Conservation (phyloP, 2,113 vertebrate genomes). For the Crypturellus undulatus region DNA sequence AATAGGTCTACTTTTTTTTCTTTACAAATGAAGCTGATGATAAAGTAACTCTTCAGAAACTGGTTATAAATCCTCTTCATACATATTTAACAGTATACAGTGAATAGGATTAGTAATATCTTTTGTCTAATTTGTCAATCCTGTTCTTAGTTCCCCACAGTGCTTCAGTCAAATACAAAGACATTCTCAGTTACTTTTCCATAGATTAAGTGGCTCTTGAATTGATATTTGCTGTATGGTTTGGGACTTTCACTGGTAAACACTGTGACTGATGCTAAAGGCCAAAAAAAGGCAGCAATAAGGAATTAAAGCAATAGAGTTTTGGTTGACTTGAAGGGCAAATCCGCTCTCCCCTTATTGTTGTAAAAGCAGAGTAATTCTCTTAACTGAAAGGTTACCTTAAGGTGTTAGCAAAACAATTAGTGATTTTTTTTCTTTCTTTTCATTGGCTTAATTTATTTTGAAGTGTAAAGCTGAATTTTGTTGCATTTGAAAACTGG, state of each 20-base stretch:
- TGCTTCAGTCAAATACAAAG: constrained; percentile 69
- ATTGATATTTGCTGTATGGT: constrained; percentile 71
- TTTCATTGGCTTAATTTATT: constrained; percentile 7
- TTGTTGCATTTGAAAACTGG: neutral
- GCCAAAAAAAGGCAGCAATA: constrained; percentile 61
- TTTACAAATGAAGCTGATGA: constrained; percentile 62
- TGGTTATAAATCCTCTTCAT: constrained; percentile 69
- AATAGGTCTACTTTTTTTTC: constrained; percentile 9
- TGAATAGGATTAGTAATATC: constrained; percentile 70
- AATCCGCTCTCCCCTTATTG: constrained; percentile 30
- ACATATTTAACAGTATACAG: constrained; percentile 67
- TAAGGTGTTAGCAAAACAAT: neutral
- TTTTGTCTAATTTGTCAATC: constrained; percentile 73
- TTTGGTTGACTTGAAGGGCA: constrained; percentile 54
- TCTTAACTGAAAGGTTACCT: neutral
- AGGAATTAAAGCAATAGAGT: constrained; percentile 55
- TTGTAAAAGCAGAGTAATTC: neutral
- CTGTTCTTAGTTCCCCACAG: constrained; percentile 63
- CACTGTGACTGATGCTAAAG: constrained; percentile 61
- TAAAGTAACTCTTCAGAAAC: constrained; percentile 73
- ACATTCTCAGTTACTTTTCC: constrained; percentile 65
- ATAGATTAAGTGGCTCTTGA: constrained; percentile 68
- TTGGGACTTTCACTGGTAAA: constrained; percentile 71
- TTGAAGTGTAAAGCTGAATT: neutral
- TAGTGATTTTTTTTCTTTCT: neutral